phyloP scores from a whole-genome alignment of 2,113 vertebrate species.

The Sclerurus mexicanus region DNA sequence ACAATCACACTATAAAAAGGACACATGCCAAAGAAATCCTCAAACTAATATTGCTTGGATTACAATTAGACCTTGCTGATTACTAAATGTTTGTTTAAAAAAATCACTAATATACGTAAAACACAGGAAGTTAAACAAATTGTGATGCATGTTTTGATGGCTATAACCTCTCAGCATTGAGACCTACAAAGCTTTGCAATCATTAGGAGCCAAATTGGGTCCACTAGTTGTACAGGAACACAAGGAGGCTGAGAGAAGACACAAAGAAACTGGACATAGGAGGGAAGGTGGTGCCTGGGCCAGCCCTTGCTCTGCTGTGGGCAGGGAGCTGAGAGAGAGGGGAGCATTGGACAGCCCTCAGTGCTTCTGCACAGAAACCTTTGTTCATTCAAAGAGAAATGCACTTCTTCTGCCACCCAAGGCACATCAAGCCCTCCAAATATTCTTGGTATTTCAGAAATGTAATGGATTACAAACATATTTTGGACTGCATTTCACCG shows the following conservation, averaged over 20 bases:
- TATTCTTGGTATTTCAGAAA: background rate
- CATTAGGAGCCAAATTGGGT: background rate
- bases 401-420: fast-evolving
- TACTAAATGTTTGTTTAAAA: background rate
- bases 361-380: background rate
- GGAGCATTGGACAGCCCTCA: background rate
- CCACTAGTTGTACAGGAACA: background rate
- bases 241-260: background rate
- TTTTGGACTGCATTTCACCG: background rate
- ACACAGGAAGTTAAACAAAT: background rate
- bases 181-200: background rate
- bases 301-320: background rate
- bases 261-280: background rate
- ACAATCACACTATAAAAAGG: background rate
- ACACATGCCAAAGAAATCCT: background rate
- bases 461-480: background rate
- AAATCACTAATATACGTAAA: background rate
- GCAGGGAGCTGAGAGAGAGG: background rate
- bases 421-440: background rate
- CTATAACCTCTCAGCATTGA: background rate
- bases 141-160: background rate
- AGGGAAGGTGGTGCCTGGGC: background rate
- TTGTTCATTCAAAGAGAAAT: background rate
- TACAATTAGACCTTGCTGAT: background rate
- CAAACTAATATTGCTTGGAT: background rate